Evolutionary conservation across 1,140 invertebrate genomes (phyloP), one percentile per base, ranked within the genome.

Genomic region (Caenorhabditis brenneri): DNA sequence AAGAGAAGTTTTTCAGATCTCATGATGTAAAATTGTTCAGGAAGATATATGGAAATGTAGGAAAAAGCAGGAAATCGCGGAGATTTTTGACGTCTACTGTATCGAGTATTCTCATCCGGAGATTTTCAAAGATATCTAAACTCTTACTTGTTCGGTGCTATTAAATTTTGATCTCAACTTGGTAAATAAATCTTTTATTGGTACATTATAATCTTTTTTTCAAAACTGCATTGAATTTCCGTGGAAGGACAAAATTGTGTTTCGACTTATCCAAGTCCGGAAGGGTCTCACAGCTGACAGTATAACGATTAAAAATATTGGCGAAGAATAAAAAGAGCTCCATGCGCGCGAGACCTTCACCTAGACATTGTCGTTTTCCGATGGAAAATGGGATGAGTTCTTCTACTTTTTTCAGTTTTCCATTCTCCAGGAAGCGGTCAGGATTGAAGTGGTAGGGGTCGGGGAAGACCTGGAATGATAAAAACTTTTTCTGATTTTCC

Each of bases 321-420:
- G 85, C 74, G 27, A 86, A 87, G 49, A 86, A 78, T 7, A 86
- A 74, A 79, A 83, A 86, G 10, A 86, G 51, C 55, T 86, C 84
- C 84, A 86, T 86, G 9, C 85, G 5, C 10, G 85, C 85, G 12
- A 86, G 60, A 1, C 85, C 81, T 31, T 86, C 85, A n/a, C 85
- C 85, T 6, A 49, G 49, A 46, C 85, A 86, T 24, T 65, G 58
- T 10, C 85, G 84, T 31, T 86, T 86, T 48, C 85, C 85, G 33
- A 86, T 60, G 3, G 84, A 86, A 48, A 86, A 86, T 29, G 85
- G 85, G 15, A 84, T 80, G 0, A 86, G 10, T 29, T 84, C 49
- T 1, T 84, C 60, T 0, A 85, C 46, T 29, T n/a, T 85, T 16
- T 69, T 85, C 2, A 84, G 31, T 46, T 85, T 81, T 39, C 60